Evolutionary conservation across 2,113 vertebrate species (phyloP).

Genomic region (Atrichornis clamosus): DNA sequence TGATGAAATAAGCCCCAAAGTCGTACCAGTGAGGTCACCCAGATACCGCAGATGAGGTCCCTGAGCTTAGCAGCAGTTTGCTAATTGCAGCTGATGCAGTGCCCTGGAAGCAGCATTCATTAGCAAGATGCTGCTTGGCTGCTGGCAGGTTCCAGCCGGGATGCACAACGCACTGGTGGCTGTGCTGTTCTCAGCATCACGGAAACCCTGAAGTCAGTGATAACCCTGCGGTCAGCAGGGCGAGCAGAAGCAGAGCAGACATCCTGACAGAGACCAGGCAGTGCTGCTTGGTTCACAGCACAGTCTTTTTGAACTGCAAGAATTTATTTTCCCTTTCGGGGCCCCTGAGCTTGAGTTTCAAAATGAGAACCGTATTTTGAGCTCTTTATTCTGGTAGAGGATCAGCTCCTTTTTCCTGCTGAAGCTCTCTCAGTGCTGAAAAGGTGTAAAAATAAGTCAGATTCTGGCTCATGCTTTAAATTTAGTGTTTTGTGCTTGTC

Average conservation of each 20-base stretch:
- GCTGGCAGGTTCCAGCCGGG: not conserved
- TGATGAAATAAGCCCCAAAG: not conserved
- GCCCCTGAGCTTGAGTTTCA: slow-evolving; percentile 13
- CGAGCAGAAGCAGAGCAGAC: not conserved
- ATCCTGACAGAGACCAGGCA: not conserved
- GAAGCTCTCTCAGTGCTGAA: not conserved
- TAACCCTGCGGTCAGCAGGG: not conserved
- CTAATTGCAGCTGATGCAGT: not conserved
- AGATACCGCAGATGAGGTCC: not conserved
- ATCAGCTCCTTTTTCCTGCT: not conserved
- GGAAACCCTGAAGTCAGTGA: not conserved
- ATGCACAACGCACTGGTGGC: not conserved
- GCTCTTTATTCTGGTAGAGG: not conserved
- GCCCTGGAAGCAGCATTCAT: not conserved
- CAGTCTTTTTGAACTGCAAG: not conserved
- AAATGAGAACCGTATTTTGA: not conserved
- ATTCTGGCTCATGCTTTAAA: not conserved
- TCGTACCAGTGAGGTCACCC: not conserved
- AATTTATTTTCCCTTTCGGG: not conserved
- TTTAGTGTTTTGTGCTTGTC: not conserved
- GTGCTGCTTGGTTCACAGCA: not conserved
- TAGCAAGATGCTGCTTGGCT: not conserved
- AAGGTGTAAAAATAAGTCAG: not conserved
- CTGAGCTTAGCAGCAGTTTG: not conserved
- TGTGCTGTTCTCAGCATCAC: not conserved